A percentile compares a stretch with the other conserved stretches of the same genome.
These are phyloP conservation scores for Blastomussa wellsi DNA, from an alignment of 92 coral and sea anemone genomes.

Conservation along the genomic window DNA sequence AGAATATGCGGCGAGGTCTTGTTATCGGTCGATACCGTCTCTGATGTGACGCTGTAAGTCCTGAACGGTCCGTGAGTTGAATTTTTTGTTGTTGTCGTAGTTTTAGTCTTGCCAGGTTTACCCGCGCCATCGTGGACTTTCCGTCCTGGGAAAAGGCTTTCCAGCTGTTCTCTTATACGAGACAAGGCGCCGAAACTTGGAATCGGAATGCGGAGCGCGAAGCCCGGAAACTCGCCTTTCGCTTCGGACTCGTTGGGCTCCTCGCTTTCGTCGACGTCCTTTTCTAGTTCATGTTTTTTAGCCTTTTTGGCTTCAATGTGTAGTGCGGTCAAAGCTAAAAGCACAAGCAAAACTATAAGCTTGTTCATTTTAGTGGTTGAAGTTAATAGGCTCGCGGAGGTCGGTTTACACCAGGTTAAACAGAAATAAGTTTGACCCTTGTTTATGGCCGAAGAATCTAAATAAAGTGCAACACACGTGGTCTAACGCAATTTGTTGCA, in stretches of 20 bases:
- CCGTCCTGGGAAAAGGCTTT: slow-evolving; percentile 31
- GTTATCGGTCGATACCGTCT: slow-evolving; percentile 74
- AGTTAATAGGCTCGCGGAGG: slow-evolving; percentile 2
- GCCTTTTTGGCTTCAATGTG: slow-evolving; percentile 65
- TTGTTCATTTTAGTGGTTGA: slow-evolving; percentile 29
- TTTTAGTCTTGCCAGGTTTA: slow-evolving; percentile 57
- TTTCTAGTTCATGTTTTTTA: slow-evolving; percentile 17
- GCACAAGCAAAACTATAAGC: slow-evolving; percentile 16
- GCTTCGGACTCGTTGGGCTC: slow-evolving; percentile 29
- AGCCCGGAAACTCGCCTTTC: slow-evolving; percentile 56
- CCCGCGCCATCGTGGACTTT: background rate
- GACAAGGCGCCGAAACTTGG: slow-evolving; percentile 63
- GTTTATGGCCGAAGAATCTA: background rate
- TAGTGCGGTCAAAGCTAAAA: slow-evolving; percentile 37
- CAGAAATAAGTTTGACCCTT: background rate
- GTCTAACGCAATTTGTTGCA: slow-evolving; percentile 16
- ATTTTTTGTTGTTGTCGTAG: slow-evolving; percentile 69
- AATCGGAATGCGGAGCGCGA: slow-evolving; percentile 80
- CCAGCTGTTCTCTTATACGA: slow-evolving; percentile 49
- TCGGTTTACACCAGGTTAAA: background rate
- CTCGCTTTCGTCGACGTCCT: slow-evolving; percentile 21
- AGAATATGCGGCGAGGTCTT: slow-evolving; percentile 64
- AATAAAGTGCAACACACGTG: slow-evolving; percentile 13
- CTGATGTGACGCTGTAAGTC: slow-evolving; percentile 71
- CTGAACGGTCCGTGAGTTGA: slow-evolving; percentile 77